A percentile compares a stretch with the other conserved stretches of the same genome.
These are phyloP conservation scores for Umimayanthus kanabou DNA, from an alignment of 92 coral and sea anemone species.

Conservation along the genomic window DNA sequence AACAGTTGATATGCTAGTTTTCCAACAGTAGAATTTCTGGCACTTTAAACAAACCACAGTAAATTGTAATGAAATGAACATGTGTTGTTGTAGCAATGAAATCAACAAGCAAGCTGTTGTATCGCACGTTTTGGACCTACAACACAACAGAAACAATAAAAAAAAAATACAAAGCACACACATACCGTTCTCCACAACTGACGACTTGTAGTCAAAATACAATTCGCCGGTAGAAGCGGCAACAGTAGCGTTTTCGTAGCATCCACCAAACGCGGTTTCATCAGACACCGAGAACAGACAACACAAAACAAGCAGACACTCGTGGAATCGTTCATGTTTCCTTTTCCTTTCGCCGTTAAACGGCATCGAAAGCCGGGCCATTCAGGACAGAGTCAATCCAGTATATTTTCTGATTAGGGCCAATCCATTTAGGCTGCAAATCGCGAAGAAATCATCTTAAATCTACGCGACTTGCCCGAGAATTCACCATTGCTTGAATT, in stretches of 20 bases:
- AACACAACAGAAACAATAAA: background rate
- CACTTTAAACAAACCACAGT: background rate
- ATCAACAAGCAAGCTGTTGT: too few relatives aligned
- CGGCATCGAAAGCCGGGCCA: slow-evolving; percentile 40
- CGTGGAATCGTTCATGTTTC: slow-evolving; percentile 13
- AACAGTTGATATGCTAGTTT: background rate
- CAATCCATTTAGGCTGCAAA: slow-evolving; percentile 29
- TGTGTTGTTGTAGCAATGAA: background rate
- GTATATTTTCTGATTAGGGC: slow-evolving; percentile 26
- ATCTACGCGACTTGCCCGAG: slow-evolving; percentile 3
- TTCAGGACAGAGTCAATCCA: slow-evolving; percentile 44
- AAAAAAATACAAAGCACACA: background rate
- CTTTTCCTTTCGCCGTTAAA: slow-evolving; percentile 29
- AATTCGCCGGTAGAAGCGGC: slow-evolving; percentile 56
- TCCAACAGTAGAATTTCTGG: background rate
- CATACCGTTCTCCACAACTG: slow-evolving; percentile 95
- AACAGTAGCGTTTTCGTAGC: slow-evolving; percentile 64
- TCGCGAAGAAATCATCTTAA: background rate
- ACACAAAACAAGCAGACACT: slow-evolving; percentile 40
- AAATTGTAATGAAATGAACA: slow-evolving; percentile 5
- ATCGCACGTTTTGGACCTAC: background rate
- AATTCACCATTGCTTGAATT: slow-evolving; percentile 18
- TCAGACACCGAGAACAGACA: slow-evolving; percentile 61
- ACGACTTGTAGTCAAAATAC: slow-evolving; percentile 83
- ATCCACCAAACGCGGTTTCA: slow-evolving; percentile 57